phyloP scores from a whole-genome alignment of 2,113 vertebrate species.

The Butorides virescens region DNA sequence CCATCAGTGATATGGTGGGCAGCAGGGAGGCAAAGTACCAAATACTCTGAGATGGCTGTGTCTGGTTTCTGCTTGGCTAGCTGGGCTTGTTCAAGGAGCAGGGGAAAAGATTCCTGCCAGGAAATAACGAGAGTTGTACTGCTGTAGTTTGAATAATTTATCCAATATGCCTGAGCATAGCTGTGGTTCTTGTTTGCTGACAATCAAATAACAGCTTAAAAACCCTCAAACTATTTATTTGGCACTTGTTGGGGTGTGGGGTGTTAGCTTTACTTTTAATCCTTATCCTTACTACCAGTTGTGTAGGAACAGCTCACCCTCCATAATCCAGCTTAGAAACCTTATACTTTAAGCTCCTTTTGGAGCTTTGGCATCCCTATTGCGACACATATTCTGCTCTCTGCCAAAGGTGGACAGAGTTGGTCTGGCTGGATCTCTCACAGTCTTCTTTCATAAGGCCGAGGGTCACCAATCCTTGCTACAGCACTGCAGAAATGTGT shows the following conservation, averaged over 20 bases:
- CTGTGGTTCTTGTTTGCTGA: background rate
- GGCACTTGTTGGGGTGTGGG: background rate
- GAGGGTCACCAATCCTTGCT: background rate
- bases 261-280: background rate
- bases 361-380: background rate
- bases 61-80: background rate
- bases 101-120: background rate
- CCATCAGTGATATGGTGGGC: background rate
- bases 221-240: background rate
- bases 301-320: background rate
- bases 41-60: background rate
- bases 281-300: background rate
- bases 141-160: slow-evolving; percentile 32
- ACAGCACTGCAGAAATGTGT: background rate
- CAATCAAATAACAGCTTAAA: background rate
- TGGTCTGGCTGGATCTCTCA: background rate
- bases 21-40: background rate
- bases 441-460: background rate
- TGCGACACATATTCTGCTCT: fast-evolving
- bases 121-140: background rate
- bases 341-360: background rate
- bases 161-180: background rate
- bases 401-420: background rate
- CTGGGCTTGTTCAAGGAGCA: background rate
- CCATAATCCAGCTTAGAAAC: background rate